These are phyloP conservation scores for Apamea crenata DNA, from an alignment of 2,888 invertebrate genomes.

Conservation along the genomic window DNA sequence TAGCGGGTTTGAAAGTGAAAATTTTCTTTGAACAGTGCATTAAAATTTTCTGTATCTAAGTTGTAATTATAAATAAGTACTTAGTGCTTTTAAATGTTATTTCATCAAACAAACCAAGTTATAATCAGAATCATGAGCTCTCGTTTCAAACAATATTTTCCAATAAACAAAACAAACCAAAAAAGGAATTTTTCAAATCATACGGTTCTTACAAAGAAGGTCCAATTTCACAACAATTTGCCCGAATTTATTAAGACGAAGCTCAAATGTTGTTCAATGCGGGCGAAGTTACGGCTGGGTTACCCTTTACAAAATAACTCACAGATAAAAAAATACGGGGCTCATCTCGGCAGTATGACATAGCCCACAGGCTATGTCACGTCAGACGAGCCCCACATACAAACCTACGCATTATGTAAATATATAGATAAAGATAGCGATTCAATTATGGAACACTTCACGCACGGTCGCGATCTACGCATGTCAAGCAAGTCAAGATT, in stretches of 20 bases:
- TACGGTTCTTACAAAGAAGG: constrained; percentile 38
- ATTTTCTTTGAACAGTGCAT: background rate
- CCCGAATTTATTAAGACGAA: constrained; percentile 50
- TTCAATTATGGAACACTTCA: constrained; percentile 77
- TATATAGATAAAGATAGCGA: constrained; percentile 75
- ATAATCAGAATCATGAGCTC: background rate
- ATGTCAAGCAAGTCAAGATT: constrained; percentile 69
- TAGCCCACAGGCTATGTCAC: constrained; percentile 59
- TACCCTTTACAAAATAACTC: constrained; percentile 45
- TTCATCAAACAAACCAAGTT: background rate
- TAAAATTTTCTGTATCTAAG: background rate
- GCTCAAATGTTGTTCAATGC: constrained; percentile 41
- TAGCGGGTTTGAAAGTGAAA: background rate
- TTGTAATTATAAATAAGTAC: background rate
- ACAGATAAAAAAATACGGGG: constrained; percentile 49
- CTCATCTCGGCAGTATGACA: constrained; percentile 55
- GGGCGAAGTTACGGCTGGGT: constrained; percentile 12
- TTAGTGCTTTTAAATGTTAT: background rate
- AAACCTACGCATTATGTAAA: constrained; percentile 71
- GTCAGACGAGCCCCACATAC: constrained; percentile 57
- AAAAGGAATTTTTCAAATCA: constrained; percentile 32
- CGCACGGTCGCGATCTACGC: constrained; percentile 67
- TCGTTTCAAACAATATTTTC: constrained; percentile 3
- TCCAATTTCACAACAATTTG: constrained; percentile 59
- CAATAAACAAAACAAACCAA: constrained; percentile 15